Percentiles rank a stretch among this genome's conserved stretches.
These are phyloP conservation scores for Hoplodrina ambigua DNA, from an alignment of 2,888 invertebrate genomes.

Conservation along the genomic window DNA sequence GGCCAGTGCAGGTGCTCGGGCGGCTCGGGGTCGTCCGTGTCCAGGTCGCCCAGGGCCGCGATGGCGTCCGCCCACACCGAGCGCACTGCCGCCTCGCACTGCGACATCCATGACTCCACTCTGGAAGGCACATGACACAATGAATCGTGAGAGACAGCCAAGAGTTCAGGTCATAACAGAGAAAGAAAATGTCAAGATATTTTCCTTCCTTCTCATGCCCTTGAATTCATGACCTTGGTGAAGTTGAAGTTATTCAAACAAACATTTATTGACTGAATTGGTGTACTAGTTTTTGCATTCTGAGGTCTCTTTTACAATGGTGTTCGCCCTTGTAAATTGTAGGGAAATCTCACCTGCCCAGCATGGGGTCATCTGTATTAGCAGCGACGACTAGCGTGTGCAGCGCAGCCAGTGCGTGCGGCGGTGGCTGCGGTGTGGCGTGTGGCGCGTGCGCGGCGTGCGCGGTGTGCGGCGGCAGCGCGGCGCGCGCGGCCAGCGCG, in stretches of 20 bases:
- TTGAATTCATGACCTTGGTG: no score
- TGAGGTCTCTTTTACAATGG: no score
- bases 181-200: background rate
- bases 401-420: conserved; percentile 69
- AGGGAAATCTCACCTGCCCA: conserved; percentile 92
- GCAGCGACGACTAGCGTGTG: conserved; percentile 76
- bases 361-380: conserved; percentile 79
- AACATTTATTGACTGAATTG: no score
- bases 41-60: conserved; percentile 61
- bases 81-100: conserved; percentile 56
- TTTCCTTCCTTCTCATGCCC: background rate
- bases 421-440: conserved; percentile 68
- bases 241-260: no score
- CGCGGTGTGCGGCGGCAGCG: conserved; percentile 35
- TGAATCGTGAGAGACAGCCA: background rate
- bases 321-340: background rate
- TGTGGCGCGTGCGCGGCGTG: conserved; percentile 84
- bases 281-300: no score
- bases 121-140: conserved; percentile 12
- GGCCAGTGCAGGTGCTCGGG: conserved; percentile 94
- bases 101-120: conserved; percentile 57
- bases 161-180: background rate
- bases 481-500: conserved; percentile 82
- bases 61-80: conserved; percentile 63
- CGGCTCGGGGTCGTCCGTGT: conserved; percentile 88